A percentile compares a stretch with the other conserved stretches of the same genome.
Evolutionary conservation across 2,888 invertebrate genomes (phyloP).

Genomic region (Apoderus coryli): DNA sequence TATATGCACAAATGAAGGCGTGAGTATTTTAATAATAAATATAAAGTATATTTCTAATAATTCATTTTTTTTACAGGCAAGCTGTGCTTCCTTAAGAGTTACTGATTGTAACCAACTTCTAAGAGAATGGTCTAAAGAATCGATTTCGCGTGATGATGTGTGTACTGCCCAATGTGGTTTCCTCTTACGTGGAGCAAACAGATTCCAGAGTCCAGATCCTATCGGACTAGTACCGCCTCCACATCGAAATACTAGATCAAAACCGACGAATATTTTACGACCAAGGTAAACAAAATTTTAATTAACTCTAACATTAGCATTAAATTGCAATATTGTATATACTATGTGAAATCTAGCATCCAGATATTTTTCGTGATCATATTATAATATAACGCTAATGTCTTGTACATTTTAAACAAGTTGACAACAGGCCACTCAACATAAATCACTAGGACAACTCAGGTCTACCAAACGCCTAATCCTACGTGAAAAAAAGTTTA

Average conservation of each 20-base stretch:
- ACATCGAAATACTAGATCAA: constrained; percentile 11
- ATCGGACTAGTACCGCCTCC: constrained; percentile 9
- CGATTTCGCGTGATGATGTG: constrained; percentile 71
- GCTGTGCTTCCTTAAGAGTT: constrained; percentile 76
- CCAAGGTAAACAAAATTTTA: no score
- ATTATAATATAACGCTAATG: no score
- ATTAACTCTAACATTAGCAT: no score
- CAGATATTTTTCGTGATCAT: no score
- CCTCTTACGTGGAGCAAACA: constrained; percentile 40
- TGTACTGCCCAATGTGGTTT: constrained; percentile 84
- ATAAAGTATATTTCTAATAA: constrained; percentile 1
- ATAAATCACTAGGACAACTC: no score
- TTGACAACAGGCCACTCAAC: no score
- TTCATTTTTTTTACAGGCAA: constrained; percentile 44
- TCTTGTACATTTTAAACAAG: no score
- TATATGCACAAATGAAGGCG: constrained; percentile 73
- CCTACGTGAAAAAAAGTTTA: no score
- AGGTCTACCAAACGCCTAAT: no score
- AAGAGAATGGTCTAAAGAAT: constrained; percentile 70
- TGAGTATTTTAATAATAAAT: constrained; percentile 34
- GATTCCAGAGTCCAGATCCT: constrained; percentile 22
- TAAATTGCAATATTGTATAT: no score
- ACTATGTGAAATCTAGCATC: no score
- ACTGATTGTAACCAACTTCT: constrained; percentile 74
- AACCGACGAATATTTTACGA: no score